Evolutionary conservation across 2,888 invertebrate genomes (phyloP), one percentile per base, ranked within the genome.

Genomic region (Caenorhabditis zanzibari): DNA sequence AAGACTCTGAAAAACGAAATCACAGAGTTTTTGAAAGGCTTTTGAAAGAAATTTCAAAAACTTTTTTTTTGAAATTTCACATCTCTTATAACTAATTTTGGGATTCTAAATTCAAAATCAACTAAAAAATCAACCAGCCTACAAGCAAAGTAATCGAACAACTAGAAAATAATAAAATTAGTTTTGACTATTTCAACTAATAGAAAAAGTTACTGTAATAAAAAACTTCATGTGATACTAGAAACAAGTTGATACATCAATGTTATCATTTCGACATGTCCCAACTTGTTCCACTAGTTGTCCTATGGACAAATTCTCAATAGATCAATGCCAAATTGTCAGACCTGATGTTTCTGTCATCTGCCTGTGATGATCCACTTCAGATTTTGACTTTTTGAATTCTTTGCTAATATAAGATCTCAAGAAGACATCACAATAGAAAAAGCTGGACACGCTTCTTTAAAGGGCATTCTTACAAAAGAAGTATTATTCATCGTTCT

Each of bases 401-500:
- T 22, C 52, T 52, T 38, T 28, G 28, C 56, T 28, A 58, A 32
- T 58, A 32, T 26, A 56, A 16, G 24, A 16, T 41, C 16, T 41
- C 2, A 44, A 58, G 16, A n/a, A n/a, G n/a, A n/a, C n/a, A 54
- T 54, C 54, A 54, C 54, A 26, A 32, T 19, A 41, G 41, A 41
- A n/a, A 5, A 64, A 66, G 52, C 19, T n/a, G n/a, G n/a, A n/a
- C n/a, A n/a, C n/a, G n/a, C n/a, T n/a, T n/a, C 14, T 19, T 52
- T 41, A 64, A 47, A 64, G 28, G 41, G 64, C 64, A 47, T 4
- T 14, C 10, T 10, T 28, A 38, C 47, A 28, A 47, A 47, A 26
- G 24, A 28, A 14, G 12, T n/a, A 28, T 64, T 35, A 47, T 47
- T 64, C 64, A 64, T 64, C 47, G 64, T 64, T 64, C 47, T 64